Evolutionary conservation across 1,140 invertebrate genomes (phyloP).

Genomic region (Manduca sexta): DNA sequence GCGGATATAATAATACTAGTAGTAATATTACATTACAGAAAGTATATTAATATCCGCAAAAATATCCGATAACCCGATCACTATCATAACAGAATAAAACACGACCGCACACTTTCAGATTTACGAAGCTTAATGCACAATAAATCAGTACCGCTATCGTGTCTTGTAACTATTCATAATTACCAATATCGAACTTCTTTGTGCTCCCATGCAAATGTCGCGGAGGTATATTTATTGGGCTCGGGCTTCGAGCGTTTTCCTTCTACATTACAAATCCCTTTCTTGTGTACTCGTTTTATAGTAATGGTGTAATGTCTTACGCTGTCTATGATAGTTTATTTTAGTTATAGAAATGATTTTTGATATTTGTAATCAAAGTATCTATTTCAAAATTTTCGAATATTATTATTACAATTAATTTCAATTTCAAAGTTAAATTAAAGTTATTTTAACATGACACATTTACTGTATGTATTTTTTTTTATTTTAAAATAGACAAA

Average conservation of each 20-base stretch:
- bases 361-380: too few relatives aligned
- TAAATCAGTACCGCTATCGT: constrained; percentile 41
- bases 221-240: constrained; percentile 32
- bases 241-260: not conserved
- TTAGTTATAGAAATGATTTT: too few relatives aligned
- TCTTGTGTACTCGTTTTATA: not conserved
- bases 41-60: too few relatives aligned
- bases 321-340: too few relatives aligned
- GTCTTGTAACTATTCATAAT: constrained; percentile 49
- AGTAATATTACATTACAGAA: too few relatives aligned
- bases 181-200: constrained; percentile 47
- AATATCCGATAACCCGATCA: too few relatives aligned
- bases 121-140: constrained; percentile 32
- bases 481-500: not conserved
- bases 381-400: too few relatives aligned
- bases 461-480: not conserved
- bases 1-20: too few relatives aligned
- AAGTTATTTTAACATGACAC: too few relatives aligned
- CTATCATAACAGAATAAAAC: constrained; percentile 20
- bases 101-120: constrained; percentile 23
- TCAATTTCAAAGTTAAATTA: too few relatives aligned
- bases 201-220: constrained; percentile 42
- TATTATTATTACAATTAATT: too few relatives aligned
- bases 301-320: not conserved
- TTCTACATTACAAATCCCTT: not conserved